A percentile compares a stretch with the other conserved stretches of the same genome.
Conservation (phyloP, 2,888 invertebrate genomes). For the Pherbina coryleti region DNA sequence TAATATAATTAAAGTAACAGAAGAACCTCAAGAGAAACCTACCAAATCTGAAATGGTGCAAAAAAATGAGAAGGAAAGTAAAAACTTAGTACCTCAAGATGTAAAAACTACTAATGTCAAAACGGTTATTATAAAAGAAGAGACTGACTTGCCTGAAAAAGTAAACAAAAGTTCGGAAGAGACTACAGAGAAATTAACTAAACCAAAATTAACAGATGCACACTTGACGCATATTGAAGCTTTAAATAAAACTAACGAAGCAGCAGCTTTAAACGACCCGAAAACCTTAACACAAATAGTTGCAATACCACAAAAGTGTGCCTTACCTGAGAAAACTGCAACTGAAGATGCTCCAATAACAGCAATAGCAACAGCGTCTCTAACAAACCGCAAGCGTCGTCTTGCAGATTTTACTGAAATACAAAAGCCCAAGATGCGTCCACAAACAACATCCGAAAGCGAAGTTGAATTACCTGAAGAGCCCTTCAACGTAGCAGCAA, state of each 20-base stretch:
- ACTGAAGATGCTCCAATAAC: conserved; percentile 15
- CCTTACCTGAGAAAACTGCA: not conserved
- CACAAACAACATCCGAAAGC: conserved; percentile 63
- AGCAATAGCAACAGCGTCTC: not conserved
- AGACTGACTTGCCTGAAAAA: not conserved
- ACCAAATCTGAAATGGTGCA: not conserved
- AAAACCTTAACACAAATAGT: not conserved
- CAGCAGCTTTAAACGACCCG: not conserved
- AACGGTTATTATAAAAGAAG: not conserved
- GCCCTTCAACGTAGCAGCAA: conserved; percentile 28
- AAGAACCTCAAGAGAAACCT: not conserved
- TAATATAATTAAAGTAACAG: not conserved
- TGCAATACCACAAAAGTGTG: not conserved
- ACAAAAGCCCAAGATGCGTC: conserved; percentile 50
- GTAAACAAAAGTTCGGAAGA: not conserved
- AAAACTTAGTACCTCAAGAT: not conserved
- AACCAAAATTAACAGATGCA: not conserved
- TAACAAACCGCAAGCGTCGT: conserved; percentile 63
- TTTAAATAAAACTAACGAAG: not conserved
- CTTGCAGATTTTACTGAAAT: conserved; percentile 55
- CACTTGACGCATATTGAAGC: not conserved
- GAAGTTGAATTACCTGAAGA: conserved; percentile 68
- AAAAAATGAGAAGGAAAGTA: not conserved
- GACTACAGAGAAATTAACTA: not conserved
- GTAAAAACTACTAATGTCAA: not conserved